Evolutionary conservation across 1,140 invertebrate genomes (phyloP), one percentile per base, ranked within the genome.

Genomic region (Lordiphosa clarofinis): DNA sequence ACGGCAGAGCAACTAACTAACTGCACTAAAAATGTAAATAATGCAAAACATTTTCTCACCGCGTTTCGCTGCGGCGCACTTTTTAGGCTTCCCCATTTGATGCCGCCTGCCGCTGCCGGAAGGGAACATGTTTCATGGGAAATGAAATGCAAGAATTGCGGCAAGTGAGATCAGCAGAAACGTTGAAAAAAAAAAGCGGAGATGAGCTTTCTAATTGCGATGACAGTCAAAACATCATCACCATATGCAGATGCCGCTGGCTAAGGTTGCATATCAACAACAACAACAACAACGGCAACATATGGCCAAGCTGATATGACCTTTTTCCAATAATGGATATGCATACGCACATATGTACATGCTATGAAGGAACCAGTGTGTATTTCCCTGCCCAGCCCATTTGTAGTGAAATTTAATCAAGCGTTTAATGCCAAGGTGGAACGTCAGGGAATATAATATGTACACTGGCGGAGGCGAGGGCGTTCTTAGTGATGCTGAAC

Each of bases 391-490:
- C 59, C 78, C 76, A 72, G 13, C 68, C 57, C 68, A 69, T 84
- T 84, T 84, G 78, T 84, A 87, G 82, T 87, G 82, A 87, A 87
- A 87, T 87, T 87, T 87, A 87, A 87, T 87, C 82, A 87, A 87
- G 82, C 82, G 82, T 87, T 87, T 87, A 87, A 87, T 87, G 78
- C 73, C 73, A 70, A 70, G 84, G 75, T 87, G 82, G 82, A 87
- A 87, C 76, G 54, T 67, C 75, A 69, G 54, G 56, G 63, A 84
- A 84, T 42, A 81, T 70, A 73, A 73, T 86, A 76, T 68, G 72
- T 33, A 59, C 21, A 36, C 15, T 38, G 38, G 33, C 40, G 10
- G 37, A 48, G 21, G 69, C 55, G 76, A 82, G 73, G 78, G 78
- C 70, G 73, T 84, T 64, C 35, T 81, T 54, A 62, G 59, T 73